These are phyloP conservation scores for Thamnophis elegans DNA, from an alignment of 2,797 vertebrate species.

Conservation along the genomic window DNA sequence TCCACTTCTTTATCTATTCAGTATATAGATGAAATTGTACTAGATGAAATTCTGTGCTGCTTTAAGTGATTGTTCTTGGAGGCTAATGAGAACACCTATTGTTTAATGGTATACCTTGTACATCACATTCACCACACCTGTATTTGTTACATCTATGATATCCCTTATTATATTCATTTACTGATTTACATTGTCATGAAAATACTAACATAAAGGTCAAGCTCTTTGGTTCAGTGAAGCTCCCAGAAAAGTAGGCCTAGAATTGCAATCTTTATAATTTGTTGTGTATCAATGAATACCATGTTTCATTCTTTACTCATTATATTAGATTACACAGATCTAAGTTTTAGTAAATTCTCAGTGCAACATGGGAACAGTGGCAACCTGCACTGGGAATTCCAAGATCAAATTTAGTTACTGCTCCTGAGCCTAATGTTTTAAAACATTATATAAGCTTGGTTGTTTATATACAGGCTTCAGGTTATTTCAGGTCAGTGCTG, in stretches of 20 bases:
- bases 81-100: not conserved
- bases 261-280: not conserved
- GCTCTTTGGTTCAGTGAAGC: not conserved
- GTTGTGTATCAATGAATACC: not conserved
- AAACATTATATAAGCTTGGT: constrained; percentile 4
- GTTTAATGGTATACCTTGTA: no score
- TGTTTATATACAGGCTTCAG: constrained; percentile 58
- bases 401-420: not conserved
- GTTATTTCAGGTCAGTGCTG: constrained; percentile 72
- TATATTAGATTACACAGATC: not conserved
- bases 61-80: not conserved
- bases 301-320: not conserved
- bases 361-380: not conserved
- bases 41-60: not conserved
- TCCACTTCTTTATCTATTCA: not conserved
- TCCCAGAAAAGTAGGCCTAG: not conserved
- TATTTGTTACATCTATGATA: not conserved
- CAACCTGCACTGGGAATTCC: not conserved
- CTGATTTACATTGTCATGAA: not conserved
- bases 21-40: not conserved
- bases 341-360: not conserved
- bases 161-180: not conserved
- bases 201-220: not conserved
- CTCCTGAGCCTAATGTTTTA: not conserved
- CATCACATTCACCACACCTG: no score